phyloP scores from a whole-genome alignment of 2,113 vertebrate species.

The Bos indicus region DNA sequence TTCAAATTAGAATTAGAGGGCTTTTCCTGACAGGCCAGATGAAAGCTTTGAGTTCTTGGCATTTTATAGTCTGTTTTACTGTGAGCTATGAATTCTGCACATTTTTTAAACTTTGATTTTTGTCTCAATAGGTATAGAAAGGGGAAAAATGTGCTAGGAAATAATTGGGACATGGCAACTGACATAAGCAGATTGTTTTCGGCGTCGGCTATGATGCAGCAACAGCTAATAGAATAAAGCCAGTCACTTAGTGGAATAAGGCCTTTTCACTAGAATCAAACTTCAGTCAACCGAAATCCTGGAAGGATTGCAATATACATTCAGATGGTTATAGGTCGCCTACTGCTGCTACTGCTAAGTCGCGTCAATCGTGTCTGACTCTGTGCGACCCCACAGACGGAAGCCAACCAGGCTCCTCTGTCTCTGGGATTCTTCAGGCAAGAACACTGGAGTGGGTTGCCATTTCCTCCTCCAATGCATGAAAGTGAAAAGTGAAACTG shows the following conservation, averaged over 20 bases:
- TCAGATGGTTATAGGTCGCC: no score
- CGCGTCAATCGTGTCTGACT: no score
- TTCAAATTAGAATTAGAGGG: conserved; percentile 33
- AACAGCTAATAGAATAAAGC: background rate
- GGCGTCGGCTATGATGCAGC: no score
- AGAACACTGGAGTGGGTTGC: no score
- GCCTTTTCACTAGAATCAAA: background rate
- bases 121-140: background rate
- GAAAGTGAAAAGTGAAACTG: no score
- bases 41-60: conserved; percentile 16
- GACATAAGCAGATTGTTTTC: background rate
- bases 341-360: no score
- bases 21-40: conserved; percentile 26
- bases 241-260: background rate
- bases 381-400: no score
- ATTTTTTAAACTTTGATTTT: conserved; percentile 50
- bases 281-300: background rate
- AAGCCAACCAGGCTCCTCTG: no score
- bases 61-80: conserved; percentile 27
- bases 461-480: no score
- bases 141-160: background rate
- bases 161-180: background rate
- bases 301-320: background rate
- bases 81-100: background rate
- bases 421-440: no score